A percentile compares a stretch with the other conserved stretches of the same genome.
These are phyloP conservation scores for Amphiprion ocellaris DNA, from an alignment of 2,113 vertebrate genomes.

Conservation along the genomic window DNA sequence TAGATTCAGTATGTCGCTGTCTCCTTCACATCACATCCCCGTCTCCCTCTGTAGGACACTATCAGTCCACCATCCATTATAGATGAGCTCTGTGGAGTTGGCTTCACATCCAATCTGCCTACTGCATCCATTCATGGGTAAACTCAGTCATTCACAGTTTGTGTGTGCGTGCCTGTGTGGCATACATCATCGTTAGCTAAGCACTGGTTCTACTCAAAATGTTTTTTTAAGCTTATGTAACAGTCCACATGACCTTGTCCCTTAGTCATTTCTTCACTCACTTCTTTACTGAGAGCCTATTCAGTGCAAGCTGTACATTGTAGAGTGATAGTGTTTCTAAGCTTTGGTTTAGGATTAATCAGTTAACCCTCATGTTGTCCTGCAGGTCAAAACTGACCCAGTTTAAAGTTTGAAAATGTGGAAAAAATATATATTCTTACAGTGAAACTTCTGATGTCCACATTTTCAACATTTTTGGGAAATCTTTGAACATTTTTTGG, in stretches of 20 bases:
- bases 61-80: slow-evolving; percentile 63
- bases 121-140: slow-evolving; percentile 55
- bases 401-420: no score
- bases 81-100: slow-evolving; percentile 54
- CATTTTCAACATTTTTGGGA: no score
- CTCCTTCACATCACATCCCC: slow-evolving; percentile 23
- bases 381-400: no score
- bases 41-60: slow-evolving; percentile 21
- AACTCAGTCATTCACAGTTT: slow-evolving; percentile 35
- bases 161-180: neutral
- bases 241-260: slow-evolving; percentile 33
- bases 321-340: no score
- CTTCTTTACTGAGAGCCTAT: neutral
- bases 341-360: no score
- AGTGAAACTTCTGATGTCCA: no score
- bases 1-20: slow-evolving; percentile 21
- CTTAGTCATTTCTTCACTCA: neutral
- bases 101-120: slow-evolving; percentile 58
- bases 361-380: no score
- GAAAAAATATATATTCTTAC: no score
- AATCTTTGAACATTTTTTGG: no score
- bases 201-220: slow-evolving; percentile 34
- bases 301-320: no score
- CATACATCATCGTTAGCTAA: slow-evolving; percentile 4
- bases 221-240: slow-evolving; percentile 43